Conservation (phyloP, 2,113 vertebrate species). For the Cnemophilus loriae region DNA sequence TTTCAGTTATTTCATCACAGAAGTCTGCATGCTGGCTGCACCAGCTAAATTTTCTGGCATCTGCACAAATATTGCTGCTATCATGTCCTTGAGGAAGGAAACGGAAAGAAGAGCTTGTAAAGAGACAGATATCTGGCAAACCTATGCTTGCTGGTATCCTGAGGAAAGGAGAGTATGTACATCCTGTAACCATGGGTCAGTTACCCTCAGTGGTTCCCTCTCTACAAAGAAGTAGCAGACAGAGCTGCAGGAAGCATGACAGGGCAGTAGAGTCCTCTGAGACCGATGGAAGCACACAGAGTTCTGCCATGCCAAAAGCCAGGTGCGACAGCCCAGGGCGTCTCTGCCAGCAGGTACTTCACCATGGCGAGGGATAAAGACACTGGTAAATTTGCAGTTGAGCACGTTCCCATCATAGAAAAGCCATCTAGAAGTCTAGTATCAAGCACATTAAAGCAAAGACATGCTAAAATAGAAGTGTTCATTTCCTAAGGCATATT, state of each 20-base stretch:
- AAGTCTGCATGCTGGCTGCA: not conserved
- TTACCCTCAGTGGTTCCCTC: not conserved
- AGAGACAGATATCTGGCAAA: not conserved
- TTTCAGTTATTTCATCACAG: not conserved
- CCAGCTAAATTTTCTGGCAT: not conserved
- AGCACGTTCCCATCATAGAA: not conserved
- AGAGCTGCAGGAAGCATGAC: not conserved
- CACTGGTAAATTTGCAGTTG: not conserved
- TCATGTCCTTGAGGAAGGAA: not conserved
- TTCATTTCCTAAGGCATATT: not conserved
- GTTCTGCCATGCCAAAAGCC: not conserved
- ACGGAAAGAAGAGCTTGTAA: not conserved
- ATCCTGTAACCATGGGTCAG: not conserved
- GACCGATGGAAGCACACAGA: not conserved
- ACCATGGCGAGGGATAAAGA: accelerated
- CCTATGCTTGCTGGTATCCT: not conserved
- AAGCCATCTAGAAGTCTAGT: not conserved
- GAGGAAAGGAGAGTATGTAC: not conserved
- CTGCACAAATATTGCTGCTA: not conserved
- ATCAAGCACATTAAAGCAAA: not conserved
- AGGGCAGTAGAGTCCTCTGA: not conserved
- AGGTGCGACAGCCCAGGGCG: not conserved
- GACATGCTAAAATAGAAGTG: not conserved
- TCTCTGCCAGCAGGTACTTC: not conserved
- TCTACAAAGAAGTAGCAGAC: not conserved